These are phyloP conservation scores for Micronycteris hirsuta DNA, from an alignment of 2,113 vertebrate species.

Conservation along the genomic window DNA sequence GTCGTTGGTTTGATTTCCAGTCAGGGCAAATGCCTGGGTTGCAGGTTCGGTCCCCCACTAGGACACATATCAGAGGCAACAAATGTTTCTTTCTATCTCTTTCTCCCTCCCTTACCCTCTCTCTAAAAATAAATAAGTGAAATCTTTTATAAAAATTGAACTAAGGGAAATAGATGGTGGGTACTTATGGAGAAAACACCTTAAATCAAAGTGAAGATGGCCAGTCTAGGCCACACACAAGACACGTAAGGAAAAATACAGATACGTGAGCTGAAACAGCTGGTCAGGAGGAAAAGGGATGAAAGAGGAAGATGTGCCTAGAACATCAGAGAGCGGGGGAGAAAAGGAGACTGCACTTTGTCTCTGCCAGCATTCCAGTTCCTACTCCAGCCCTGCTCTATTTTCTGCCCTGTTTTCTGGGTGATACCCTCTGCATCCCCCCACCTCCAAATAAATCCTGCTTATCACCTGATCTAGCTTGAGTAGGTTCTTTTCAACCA, in stretches of 20 bases:
- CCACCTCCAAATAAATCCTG: background rate
- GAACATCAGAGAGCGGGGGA: background rate
- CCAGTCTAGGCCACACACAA: background rate
- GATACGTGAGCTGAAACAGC: background rate
- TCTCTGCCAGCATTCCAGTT: background rate
- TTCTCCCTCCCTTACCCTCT: background rate
- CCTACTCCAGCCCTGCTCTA: background rate
- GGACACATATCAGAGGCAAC: background rate
- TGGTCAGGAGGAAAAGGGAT: background rate
- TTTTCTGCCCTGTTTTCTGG: background rate
- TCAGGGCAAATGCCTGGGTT: background rate
- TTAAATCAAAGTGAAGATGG: background rate
- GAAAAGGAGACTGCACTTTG: background rate
- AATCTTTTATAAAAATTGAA: background rate
- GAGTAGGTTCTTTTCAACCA: background rate
- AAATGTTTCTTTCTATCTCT: background rate
- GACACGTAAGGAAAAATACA: background rate
- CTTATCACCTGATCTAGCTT: background rate
- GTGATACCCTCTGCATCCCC: background rate
- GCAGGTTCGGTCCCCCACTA: background rate
- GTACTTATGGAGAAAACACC: background rate
- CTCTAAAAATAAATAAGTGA: background rate
- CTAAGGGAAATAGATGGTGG: background rate
- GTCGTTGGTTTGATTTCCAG: background rate
- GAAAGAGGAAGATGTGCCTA: background rate